Evolutionary conservation across 2,113 vertebrate genomes (phyloP).

Genomic region (Pterocles orientalis): DNA sequence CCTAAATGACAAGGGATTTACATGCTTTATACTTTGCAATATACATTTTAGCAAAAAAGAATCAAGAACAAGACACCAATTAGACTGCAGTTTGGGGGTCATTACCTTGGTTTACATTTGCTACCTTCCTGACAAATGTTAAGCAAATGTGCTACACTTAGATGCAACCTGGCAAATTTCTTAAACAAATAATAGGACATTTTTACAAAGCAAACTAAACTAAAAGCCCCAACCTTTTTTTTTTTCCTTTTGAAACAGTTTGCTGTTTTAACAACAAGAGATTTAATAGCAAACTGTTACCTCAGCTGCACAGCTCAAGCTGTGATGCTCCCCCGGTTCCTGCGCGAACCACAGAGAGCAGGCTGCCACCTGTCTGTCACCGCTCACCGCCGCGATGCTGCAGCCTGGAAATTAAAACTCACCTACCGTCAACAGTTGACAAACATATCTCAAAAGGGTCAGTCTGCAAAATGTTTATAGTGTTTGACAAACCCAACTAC

Average conservation of each 20-base stretch:
- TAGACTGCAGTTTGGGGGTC: not conserved
- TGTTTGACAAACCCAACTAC: not conserved
- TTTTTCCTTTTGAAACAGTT: not conserved
- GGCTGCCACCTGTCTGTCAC: slow-evolving; percentile 42
- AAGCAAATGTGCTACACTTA: not conserved
- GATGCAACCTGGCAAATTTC: not conserved
- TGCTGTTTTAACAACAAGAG: not conserved
- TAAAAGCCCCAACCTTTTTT: not conserved
- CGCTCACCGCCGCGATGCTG: slow-evolving; percentile 24
- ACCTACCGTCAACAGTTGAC: not conserved
- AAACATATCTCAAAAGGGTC: not conserved
- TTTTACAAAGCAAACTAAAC: not conserved
- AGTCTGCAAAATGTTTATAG: not conserved
- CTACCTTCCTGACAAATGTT: not conserved
- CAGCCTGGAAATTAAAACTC: not conserved
- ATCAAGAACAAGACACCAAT: not conserved
- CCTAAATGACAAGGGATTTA: not conserved
- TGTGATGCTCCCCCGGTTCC: not conserved
- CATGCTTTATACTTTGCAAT: not conserved
- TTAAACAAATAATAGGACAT: not conserved
- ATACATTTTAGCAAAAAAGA: not conserved
- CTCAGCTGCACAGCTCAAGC: not conserved
- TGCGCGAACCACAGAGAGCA: not conserved
- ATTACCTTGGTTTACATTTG: not conserved
- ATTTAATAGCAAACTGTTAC: not conserved